Conservation (phyloP, 1,140 invertebrate species). For the Lepidurus arcticus region DNA sequence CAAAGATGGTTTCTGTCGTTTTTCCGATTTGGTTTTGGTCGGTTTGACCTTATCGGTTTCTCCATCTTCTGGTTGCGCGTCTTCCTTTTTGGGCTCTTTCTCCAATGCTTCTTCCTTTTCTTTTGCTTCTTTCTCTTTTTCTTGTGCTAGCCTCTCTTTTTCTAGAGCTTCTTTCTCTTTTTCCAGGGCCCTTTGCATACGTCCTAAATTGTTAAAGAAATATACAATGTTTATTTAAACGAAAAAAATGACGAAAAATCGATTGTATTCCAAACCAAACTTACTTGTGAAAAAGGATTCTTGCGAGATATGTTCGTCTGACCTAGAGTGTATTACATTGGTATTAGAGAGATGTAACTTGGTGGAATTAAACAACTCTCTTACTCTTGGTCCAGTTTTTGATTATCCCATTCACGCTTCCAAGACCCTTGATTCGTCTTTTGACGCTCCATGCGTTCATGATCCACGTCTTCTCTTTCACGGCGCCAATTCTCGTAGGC, state of each 20-base stretch:
- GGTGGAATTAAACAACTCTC: neutral
- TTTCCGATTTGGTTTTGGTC: neutral
- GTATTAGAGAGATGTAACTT: neutral
- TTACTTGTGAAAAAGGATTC: constrained; percentile 4
- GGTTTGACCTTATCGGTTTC: neutral
- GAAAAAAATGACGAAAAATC: neutral
- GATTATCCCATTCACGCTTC: constrained; percentile 29
- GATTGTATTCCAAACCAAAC: neutral
- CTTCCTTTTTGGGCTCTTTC: neutral
- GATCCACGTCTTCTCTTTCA: neutral
- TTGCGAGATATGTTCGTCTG: neutral
- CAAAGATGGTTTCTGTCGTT: neutral
- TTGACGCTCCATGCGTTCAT: constrained; percentile 24
- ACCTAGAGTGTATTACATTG: neutral
- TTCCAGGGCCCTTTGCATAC: neutral
- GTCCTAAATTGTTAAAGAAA: neutral
- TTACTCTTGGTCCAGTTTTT: constrained; percentile 21
- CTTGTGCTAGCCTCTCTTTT: neutral
- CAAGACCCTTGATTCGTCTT: constrained; percentile 18
- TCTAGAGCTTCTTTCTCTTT: neutral
- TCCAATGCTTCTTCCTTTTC: neutral
- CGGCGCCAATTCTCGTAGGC: constrained; percentile 13
- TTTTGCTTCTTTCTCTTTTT: neutral
- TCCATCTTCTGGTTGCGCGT: neutral
- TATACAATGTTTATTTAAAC: neutral